Percentiles rank a stretch among this genome's conserved stretches.
Evolutionary conservation across 2,113 vertebrate species (phyloP).

Genomic region (Phalacrocorax aristotelis): DNA sequence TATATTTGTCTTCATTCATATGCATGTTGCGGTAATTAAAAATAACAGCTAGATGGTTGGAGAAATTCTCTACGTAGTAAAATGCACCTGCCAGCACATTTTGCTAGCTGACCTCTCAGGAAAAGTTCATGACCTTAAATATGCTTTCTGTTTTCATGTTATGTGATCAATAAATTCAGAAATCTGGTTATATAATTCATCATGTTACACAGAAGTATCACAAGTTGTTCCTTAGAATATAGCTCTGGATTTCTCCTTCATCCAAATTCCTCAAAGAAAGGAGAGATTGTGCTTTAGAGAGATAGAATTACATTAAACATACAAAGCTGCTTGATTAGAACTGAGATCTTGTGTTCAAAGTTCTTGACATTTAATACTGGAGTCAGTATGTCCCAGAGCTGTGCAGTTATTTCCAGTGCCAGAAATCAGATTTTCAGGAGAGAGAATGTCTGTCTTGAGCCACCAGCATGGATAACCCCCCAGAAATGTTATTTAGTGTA

Average conservation of each 20-base stretch:
- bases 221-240: not conserved
- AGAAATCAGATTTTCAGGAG: constrained; percentile 11
- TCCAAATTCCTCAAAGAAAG: not conserved
- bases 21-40: not conserved
- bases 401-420: constrained; percentile 26
- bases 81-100: fast-evolving
- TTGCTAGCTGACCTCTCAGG: not conserved
- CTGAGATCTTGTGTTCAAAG: not conserved
- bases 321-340: not conserved
- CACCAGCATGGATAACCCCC: not conserved
- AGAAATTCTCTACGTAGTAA: fast-evolving
- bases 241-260: not conserved
- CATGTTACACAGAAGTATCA: not conserved
- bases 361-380: not conserved
- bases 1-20: not conserved
- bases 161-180: not conserved
- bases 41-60: not conserved
- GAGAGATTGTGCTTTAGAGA: not conserved
- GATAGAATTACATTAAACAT: not conserved
- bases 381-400: constrained; percentile 21
- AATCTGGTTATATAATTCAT: not conserved
- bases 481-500: not conserved
- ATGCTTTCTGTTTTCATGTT: not conserved
- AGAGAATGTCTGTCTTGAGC: not conserved
- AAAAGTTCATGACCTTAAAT: not conserved